Percentiles rank a stretch among this genome's conserved stretches.
Conservation (phyloP, 2,113 vertebrate genomes). For the Tauraco erythrolophus region DNA sequence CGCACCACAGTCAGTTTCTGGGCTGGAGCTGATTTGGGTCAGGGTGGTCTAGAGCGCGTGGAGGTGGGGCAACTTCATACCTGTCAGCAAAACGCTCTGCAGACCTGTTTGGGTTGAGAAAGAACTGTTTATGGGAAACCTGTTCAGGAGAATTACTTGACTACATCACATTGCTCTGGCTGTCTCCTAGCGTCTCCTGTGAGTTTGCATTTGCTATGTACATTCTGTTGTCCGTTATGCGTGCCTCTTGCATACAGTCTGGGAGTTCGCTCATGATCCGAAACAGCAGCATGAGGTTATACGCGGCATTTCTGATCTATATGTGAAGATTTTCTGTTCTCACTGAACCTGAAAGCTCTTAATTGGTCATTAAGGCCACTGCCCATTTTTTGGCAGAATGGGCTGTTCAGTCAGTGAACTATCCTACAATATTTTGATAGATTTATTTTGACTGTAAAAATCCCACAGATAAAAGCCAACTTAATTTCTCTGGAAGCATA, state of each 20-base stretch:
- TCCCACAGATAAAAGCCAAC: not conserved
- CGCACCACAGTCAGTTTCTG: fast-evolving
- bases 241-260: not conserved
- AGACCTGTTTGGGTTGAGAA: not conserved
- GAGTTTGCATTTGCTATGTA: not conserved
- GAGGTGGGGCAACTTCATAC: fast-evolving
- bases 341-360: not conserved
- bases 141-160: not conserved
- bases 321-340: not conserved
- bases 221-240: fast-evolving
- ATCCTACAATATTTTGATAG: not conserved
- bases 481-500: not conserved
- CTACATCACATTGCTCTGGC: not conserved
- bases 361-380: not conserved
- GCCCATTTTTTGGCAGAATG: not conserved
- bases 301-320: not conserved
- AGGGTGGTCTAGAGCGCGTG: not conserved
- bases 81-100: not conserved
- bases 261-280: not conserved
- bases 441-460: not conserved
- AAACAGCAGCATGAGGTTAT: not conserved
- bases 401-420: not conserved
- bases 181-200: not conserved
- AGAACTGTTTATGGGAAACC: not conserved
- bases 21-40: not conserved